These are phyloP conservation scores for Nasonovia ribisnigri DNA, from an alignment of 2,888 invertebrate genomes.

Conservation along the genomic window DNA sequence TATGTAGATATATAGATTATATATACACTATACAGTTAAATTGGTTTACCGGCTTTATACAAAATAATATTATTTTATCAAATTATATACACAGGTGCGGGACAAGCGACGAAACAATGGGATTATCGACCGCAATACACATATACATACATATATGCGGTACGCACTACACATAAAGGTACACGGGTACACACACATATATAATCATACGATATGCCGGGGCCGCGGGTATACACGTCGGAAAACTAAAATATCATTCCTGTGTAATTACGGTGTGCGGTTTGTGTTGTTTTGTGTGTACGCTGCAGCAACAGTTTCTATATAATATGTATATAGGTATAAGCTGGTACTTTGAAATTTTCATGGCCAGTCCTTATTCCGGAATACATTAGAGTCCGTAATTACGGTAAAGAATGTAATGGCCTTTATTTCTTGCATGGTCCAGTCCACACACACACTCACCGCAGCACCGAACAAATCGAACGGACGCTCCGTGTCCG, in stretches of 20 bases:
- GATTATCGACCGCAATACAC: conserved; percentile 49
- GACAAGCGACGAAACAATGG: conserved; percentile 44
- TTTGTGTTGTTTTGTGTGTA: conserved; percentile 47
- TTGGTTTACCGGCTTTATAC: conserved; percentile 24
- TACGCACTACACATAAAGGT: not conserved
- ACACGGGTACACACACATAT: not conserved
- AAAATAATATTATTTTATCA: not conserved
- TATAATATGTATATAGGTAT: not conserved
- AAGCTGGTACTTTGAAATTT: conserved; percentile 45
- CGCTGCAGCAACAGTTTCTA: not conserved
- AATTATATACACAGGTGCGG: conserved; percentile 8
- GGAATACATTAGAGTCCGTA: conserved; percentile 61
- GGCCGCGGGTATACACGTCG: conserved; percentile 53
- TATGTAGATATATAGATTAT: not conserved
- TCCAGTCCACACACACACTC: conserved; percentile 37
- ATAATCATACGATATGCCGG: conserved; percentile 18
- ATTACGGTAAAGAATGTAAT: conserved; percentile 60
- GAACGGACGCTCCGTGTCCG: not conserved
- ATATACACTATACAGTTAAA: not conserved
- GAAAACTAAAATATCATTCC: conserved; percentile 65
- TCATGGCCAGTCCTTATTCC: conserved; percentile 62
- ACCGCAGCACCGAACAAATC: not conserved
- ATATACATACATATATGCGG: not conserved
- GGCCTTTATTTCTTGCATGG: conserved; percentile 58
- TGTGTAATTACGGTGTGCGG: conserved; percentile 62